These are phyloP conservation scores for Hybos culiciformis DNA, from an alignment of 2,888 invertebrate genomes.

Conservation along the genomic window DNA sequence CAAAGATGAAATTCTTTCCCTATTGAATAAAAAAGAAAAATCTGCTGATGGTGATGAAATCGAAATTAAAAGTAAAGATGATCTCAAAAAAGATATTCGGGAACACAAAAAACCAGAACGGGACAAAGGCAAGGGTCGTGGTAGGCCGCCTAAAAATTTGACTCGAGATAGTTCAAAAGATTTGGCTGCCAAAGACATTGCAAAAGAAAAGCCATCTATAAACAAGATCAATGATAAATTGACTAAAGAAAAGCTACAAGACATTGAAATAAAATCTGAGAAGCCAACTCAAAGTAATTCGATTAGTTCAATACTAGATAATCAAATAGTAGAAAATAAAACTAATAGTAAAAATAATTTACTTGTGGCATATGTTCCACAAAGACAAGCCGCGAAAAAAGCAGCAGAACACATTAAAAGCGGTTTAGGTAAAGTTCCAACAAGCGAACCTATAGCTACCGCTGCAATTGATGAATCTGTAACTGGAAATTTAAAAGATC, in stretches of 20 bases:
- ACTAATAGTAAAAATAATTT: slow-evolving; percentile 33
- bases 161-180: slow-evolving; percentile 20
- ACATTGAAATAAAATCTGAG: background rate
- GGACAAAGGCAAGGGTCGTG: slow-evolving; percentile 23
- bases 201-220: background rate
- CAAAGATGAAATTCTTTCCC: slow-evolving; percentile 7
- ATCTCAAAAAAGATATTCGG: slow-evolving; percentile 8
- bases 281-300: slow-evolving; percentile 6
- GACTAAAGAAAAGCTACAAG: background rate
- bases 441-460: slow-evolving; percentile 6
- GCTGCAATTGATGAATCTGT: slow-evolving; percentile 17
- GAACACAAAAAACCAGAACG: slow-evolving; percentile 15
- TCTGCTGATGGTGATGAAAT: slow-evolving; percentile 12
- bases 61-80: slow-evolving; percentile 11
- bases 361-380: slow-evolving; percentile 71
- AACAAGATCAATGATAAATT: background rate
- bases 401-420: slow-evolving; percentile 82
- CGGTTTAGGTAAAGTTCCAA: slow-evolving; percentile 42
- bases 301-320: slow-evolving; percentile 13
- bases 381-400: slow-evolving; percentile 81
- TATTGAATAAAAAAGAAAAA: slow-evolving; percentile 3
- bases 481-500: slow-evolving; percentile 20
- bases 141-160: slow-evolving; percentile 28
- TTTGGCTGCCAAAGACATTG: background rate
- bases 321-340: slow-evolving; percentile 14